phyloP scores from a whole-genome alignment of 2,113 vertebrate genomes.

The Nansenia antarctica region DNA sequence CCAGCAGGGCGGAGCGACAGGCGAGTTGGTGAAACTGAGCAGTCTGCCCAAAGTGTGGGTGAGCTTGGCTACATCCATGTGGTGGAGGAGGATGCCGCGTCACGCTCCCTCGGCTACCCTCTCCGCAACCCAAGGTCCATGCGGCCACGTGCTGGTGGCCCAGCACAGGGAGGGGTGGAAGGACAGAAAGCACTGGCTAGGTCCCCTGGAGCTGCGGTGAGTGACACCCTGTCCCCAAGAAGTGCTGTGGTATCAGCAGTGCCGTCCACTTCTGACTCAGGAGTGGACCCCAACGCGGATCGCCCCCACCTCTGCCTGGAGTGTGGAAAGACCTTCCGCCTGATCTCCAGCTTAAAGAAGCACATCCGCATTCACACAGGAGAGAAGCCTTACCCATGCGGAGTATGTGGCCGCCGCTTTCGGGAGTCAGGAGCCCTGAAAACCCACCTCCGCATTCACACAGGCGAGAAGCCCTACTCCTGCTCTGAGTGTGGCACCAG shows the following conservation, averaged over 20 bases:
- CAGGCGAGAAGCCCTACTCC: conserved; percentile 79
- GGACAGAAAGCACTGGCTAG: conserved; percentile 48
- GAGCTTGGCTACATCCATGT: conserved; percentile 67
- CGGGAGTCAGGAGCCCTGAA: conserved; percentile 79
- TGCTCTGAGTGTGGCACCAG: conserved; percentile 78
- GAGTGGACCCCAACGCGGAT: conserved; percentile 56
- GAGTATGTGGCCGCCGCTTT: conserved; percentile 76
- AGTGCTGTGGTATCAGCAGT: conserved; percentile 52
- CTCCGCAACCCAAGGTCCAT: conserved; percentile 56
- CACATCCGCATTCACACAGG: conserved; percentile 82
- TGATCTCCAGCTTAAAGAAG: conserved; percentile 81
- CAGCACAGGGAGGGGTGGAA: conserved; percentile 46
- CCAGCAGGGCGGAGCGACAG: conserved; percentile 30
- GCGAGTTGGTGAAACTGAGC: conserved; percentile 49
- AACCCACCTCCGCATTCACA: conserved; percentile 81
- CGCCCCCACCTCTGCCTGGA: conserved; percentile 79
- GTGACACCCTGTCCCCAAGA: conserved; percentile 45
- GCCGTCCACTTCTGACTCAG: conserved; percentile 52
- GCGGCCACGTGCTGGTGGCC: conserved; percentile 43
- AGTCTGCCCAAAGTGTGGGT: conserved; percentile 54
- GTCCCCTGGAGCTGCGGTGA: conserved; percentile 43
- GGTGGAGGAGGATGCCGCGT: conserved; percentile 53
- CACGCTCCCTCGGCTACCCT: conserved; percentile 56
- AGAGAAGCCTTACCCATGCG: conserved; percentile 79
- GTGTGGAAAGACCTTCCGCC: conserved; percentile 79